Base-by-base conservation (phyloP, 2,888 invertebrate species). In the Torymus aiolomorphi region DNA sequence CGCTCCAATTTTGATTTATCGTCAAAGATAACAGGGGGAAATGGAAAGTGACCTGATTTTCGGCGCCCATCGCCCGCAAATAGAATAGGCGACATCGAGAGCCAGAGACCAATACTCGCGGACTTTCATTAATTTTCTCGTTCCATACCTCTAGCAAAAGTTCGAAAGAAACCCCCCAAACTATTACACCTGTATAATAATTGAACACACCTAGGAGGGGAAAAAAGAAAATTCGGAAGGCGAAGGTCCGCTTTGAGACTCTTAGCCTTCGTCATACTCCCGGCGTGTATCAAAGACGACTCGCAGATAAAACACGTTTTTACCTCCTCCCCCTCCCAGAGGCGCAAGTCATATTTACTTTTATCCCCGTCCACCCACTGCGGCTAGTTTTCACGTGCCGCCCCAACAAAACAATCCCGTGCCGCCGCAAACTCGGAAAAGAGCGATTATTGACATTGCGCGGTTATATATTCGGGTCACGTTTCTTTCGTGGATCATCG, bases 241-340 rank as follows among this genome's bases (percentile, higher is more conserved):
- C 20, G 63, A 76, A 76, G 76, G 76, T 70, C 62, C 42, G 13
- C 16, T 49, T 76, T 16, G 62, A 76, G 76, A 59, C 57, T 54
- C 76, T 70, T 70, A 49, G 70, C 76, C 70, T 76, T 76, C 51
- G 11, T 63, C 14, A 62, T 24, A 24, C 13, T 5, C 20, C 31
- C 59, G 0, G 3, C 13, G 13, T 62, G 13, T 42, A 56, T 56
- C 18, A 70, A 49, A 31, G 63, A 42, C 66, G 42, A n/a, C 62
- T 5, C 67, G n/a, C 57, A 72, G 78, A 78, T 78, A 72, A 72
- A 78, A 66, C 72, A 78, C 78, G 78, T 78, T 42, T 42, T 42
- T 5, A 8, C 8, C 42, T 16, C 51, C 54, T 14, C 66, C 8
- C 14, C 20, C 52, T 12, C 16, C 31, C 5, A 42, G n/a, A n/a